Evolutionary conservation across 2,113 vertebrate species (phyloP).

Genomic region (Cephalopholis sonnerati): DNA sequence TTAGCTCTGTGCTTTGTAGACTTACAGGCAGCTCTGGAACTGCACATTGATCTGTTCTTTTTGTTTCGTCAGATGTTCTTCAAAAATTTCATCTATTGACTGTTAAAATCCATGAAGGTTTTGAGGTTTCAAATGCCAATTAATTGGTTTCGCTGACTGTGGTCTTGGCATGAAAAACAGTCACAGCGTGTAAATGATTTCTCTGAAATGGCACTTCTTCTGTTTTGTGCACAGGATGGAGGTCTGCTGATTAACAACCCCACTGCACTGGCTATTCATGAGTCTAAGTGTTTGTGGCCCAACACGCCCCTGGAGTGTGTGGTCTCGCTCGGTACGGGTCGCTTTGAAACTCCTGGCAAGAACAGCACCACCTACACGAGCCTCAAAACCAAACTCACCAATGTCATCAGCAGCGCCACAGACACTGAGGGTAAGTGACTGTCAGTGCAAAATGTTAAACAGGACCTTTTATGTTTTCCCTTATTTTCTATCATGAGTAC

Average conservation of each 20-base stretch:
- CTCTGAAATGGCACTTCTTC: constrained; percentile 22
- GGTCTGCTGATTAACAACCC: constrained; percentile 97
- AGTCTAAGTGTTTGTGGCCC: constrained; percentile 96
- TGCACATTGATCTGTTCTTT: constrained; percentile 30
- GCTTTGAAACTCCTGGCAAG: constrained; percentile 87
- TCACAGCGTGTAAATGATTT: constrained; percentile 10
- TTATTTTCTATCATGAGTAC: too few relatives aligned
- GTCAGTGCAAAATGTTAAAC: neutral
- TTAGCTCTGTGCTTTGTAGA: constrained; percentile 46
- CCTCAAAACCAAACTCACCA: constrained; percentile 92
- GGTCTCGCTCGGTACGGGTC: constrained; percentile 93
- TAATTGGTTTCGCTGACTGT: constrained; percentile 41
- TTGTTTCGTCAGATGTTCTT: constrained; percentile 44
- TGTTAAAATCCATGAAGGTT: constrained; percentile 43
- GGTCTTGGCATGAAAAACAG: constrained; percentile 30
- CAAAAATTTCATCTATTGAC: constrained; percentile 37
- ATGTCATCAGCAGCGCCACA: constrained; percentile 97
- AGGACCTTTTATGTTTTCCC: too few relatives aligned
- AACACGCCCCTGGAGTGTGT: constrained; percentile 92
- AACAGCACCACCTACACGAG: constrained; percentile 89
- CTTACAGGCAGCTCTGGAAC: constrained; percentile 26
- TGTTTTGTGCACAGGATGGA: constrained; percentile 88
- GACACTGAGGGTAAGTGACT: constrained; percentile 91
- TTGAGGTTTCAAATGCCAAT: constrained; percentile 29
- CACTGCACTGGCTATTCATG: constrained; percentile 93